These are phyloP conservation scores for Aethes cnicana DNA, from an alignment of 2,888 invertebrate species.

Conservation along the genomic window DNA sequence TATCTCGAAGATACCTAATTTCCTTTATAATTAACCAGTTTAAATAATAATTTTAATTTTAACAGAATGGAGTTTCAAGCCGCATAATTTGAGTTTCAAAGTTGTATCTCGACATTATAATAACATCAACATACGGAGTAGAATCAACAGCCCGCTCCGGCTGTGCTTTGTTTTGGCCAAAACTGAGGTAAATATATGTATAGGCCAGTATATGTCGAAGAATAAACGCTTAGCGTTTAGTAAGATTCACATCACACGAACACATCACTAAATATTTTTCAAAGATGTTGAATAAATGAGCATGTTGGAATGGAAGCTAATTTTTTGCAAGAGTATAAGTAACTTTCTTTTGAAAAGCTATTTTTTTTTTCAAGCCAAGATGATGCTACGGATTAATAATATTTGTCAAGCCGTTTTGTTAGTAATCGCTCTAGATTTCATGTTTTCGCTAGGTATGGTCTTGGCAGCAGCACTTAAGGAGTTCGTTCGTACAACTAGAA, in stretches of 20 bases:
- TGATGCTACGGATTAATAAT: too few species aligned
- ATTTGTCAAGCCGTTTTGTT: too few species aligned
- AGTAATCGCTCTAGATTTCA: too few species aligned
- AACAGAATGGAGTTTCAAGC: slow-evolving; percentile 7
- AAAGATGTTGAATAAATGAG: background rate
- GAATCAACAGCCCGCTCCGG: slow-evolving; percentile 46
- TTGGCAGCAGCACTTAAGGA: background rate
- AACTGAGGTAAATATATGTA: slow-evolving; percentile 26
- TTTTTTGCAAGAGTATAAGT: too few species aligned
- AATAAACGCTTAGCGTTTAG: slow-evolving; percentile 15
- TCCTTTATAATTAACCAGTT: background rate
- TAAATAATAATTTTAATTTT: slow-evolving; percentile 8
- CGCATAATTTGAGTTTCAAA: slow-evolving; percentile 44
- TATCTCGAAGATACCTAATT: background rate
- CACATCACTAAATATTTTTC: slow-evolving; percentile 7
- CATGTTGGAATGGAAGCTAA: too few species aligned
- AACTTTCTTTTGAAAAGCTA: too few species aligned
- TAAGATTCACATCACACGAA: background rate
- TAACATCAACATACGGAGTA: slow-evolving; percentile 49
- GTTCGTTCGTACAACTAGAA: too few species aligned
- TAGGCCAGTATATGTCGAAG: background rate
- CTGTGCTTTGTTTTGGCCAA: slow-evolving; percentile 48
- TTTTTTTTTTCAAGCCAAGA: too few species aligned
- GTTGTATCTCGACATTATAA: slow-evolving; percentile 46
- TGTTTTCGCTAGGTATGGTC: background rate